Evolutionary conservation across 2,113 vertebrate genomes (phyloP).

Genomic region (Urocynchramus pylzowi): DNA sequence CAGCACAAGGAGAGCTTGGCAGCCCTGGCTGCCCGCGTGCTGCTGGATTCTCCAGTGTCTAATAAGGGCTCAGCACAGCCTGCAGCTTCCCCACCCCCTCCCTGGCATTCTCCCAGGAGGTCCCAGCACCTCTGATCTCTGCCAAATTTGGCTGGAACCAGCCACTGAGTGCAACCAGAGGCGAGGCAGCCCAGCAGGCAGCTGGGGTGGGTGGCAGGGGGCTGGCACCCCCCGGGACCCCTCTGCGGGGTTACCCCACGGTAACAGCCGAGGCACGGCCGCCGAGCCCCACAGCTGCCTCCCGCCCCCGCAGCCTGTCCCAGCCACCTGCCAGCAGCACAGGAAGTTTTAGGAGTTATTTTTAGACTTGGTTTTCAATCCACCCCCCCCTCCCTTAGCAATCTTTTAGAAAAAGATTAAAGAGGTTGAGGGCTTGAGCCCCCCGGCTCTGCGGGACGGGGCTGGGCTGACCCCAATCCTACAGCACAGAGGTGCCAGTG

Average conservation of each 20-base stretch:
- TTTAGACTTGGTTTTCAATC: not conserved
- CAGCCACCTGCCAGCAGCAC: constrained; percentile 47
- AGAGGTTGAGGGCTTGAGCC: not conserved
- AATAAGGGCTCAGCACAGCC: not conserved
- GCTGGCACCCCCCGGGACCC: not conserved
- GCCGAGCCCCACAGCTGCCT: not conserved
- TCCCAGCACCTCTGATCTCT: not conserved
- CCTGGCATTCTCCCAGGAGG: not conserved
- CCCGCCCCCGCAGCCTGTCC: not conserved
- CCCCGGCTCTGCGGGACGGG: rapidly evolving
- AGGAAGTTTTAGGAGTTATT: constrained; percentile 59
- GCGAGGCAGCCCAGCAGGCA: not conserved
- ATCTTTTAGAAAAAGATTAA: not conserved
- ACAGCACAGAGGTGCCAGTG: rapidly evolving
- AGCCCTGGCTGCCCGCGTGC: not conserved
- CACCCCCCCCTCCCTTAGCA: not conserved
- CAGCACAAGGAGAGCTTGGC: not conserved
- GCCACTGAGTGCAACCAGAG: not conserved
- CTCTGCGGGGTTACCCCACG: not conserved
- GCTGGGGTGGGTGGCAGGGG: not conserved
- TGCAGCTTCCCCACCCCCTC: not conserved
- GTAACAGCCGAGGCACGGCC: rapidly evolving
- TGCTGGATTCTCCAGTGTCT: not conserved
- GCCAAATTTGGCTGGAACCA: not conserved
- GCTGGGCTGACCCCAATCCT: not conserved